These are phyloP conservation scores for Alosa alosa DNA, from an alignment of 2,113 vertebrate genomes.

Conservation along the genomic window DNA sequence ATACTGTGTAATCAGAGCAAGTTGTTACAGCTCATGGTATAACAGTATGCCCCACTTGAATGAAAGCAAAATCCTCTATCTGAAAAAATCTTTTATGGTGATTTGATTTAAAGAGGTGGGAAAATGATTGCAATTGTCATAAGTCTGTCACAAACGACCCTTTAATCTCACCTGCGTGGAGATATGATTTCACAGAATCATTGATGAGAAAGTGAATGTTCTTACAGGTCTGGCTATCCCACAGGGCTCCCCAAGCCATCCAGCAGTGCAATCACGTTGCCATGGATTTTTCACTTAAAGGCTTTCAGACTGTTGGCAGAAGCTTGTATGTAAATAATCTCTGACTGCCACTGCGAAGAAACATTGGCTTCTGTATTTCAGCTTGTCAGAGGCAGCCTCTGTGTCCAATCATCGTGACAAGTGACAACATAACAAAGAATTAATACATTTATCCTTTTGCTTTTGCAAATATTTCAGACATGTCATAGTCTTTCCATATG, in stretches of 20 bases:
- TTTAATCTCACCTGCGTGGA: background rate
- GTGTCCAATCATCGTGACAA: background rate
- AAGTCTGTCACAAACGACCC: background rate
- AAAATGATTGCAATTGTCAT: background rate
- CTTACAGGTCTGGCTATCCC: background rate
- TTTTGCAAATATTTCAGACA: background rate
- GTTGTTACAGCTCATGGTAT: background rate
- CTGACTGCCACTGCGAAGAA: background rate
- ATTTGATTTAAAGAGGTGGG: too few species aligned
- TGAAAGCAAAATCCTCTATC: background rate
- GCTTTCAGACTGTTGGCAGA: conserved; percentile 23
- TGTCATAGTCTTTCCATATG: background rate
- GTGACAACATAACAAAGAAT: background rate
- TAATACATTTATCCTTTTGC: background rate
- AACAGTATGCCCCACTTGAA: background rate
- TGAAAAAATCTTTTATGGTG: background rate
- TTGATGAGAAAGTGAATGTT: background rate
- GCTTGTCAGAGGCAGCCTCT: background rate
- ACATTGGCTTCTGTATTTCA: background rate
- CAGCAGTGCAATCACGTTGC: conserved; percentile 3
- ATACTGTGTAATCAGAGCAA: too few species aligned
- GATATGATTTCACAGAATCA: background rate
- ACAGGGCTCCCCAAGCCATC: background rate
- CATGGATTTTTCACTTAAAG: conserved; percentile 9
- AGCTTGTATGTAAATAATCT: conserved; percentile 22